Evolutionary conservation across 2,797 vertebrate genomes (phyloP).

Genomic region (Neosalanx taihuensis): DNA sequence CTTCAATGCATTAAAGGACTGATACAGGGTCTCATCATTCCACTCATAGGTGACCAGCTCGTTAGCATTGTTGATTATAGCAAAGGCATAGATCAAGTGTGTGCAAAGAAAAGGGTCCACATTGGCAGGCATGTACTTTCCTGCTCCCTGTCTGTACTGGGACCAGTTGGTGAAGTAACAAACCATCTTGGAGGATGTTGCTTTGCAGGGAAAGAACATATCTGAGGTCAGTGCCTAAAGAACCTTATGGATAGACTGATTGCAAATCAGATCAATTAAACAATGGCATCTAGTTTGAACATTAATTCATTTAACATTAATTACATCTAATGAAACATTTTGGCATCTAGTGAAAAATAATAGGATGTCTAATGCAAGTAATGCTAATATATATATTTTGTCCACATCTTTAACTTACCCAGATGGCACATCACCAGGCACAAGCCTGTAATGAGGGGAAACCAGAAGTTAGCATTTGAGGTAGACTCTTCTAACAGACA

Average conservation of each 20-base stretch:
- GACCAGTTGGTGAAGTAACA: conserved; percentile 85
- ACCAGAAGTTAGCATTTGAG: conserved; percentile 9
- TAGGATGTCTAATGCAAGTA: no score
- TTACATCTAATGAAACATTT: no score
- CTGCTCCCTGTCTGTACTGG: conserved; percentile 67
- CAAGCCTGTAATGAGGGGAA: conserved; percentile 27
- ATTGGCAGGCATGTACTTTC: conserved; percentile 63
- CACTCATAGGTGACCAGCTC: conserved; percentile 68
- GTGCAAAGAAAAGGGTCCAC: conserved; percentile 80
- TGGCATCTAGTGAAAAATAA: no score
- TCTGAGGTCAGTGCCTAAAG: background rate
- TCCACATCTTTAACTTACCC: conserved; percentile 66
- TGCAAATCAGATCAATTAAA: background rate
- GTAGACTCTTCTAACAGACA: background rate
- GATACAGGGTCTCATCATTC: conserved; percentile 72
- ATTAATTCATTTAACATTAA: background rate
- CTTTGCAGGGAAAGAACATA: conserved; percentile 44
- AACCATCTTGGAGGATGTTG: conserved; percentile 65
- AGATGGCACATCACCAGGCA: conserved; percentile 55
- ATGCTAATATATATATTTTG: background rate
- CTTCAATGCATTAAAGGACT: conserved; percentile 74
- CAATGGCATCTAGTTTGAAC: background rate
- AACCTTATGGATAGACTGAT: background rate
- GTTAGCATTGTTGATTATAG: conserved; percentile 68
- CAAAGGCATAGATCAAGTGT: conserved; percentile 80